These are phyloP conservation scores for Eclectus roratus DNA, from an alignment of 2,113 vertebrate species.

Conservation along the genomic window DNA sequence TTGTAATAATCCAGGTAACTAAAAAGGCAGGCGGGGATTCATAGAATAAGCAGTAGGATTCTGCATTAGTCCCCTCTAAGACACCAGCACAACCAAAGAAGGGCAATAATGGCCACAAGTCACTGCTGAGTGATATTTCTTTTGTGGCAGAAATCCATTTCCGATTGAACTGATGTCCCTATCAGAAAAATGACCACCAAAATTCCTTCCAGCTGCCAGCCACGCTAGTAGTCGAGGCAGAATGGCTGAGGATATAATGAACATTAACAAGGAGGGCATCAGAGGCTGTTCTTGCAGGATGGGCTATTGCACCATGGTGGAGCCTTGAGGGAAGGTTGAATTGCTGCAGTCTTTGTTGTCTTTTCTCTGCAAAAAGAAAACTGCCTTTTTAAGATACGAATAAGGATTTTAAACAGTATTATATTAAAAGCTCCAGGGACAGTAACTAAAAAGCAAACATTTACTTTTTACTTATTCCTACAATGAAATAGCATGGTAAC, in stretches of 20 bases:
- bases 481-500: conserved; percentile 35
- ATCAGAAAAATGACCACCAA: background rate
- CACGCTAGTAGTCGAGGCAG: background rate
- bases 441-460: conserved; percentile 38
- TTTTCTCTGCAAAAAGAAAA: background rate
- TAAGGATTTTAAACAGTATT: conserved; percentile 12
- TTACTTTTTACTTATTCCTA: conserved; percentile 48
- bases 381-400: background rate
- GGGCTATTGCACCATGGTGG: background rate
- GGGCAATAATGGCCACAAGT: background rate
- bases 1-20: background rate
- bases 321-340: background rate
- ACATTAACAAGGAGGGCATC: background rate
- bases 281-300: background rate
- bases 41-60: background rate
- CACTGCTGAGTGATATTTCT: background rate
- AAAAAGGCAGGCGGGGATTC: background rate
- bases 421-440: conserved; percentile 31
- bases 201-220: background rate
- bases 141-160: background rate
- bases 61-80: background rate
- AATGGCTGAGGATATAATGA: background rate
- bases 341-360: background rate
- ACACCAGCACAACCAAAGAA: background rate
- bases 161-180: background rate